These are phyloP conservation scores for Ophion slaviceki DNA, from an alignment of 2,888 invertebrate genomes.

Conservation along the genomic window DNA sequence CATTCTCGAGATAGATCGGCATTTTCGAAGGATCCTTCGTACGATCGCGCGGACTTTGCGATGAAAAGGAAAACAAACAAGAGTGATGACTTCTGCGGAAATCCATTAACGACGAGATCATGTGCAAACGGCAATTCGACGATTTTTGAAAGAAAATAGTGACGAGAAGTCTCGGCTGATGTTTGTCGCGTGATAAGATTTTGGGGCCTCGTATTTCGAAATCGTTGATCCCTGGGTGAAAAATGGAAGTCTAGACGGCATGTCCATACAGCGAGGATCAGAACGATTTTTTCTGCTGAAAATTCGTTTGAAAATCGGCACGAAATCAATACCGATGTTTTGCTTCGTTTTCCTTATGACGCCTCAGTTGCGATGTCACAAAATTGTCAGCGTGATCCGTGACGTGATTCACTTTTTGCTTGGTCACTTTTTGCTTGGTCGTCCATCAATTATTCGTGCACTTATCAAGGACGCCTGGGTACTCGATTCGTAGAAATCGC, in stretches of 20 bases:
- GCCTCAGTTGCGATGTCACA: neutral
- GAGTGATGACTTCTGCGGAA: constrained; percentile 30
- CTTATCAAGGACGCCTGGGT: constrained; percentile 8
- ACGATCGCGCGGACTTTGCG: neutral
- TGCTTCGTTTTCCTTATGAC: too few species aligned
- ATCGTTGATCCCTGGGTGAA: neutral
- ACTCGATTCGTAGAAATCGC: neutral
- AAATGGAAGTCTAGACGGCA: neutral
- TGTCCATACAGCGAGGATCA: neutral
- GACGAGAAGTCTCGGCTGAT: neutral
- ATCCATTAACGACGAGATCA: constrained; percentile 42
- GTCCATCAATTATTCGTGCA: constrained; percentile 1
- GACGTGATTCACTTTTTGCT: neutral
- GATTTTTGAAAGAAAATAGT: constrained; percentile 4
- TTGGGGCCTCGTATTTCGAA: neutral
- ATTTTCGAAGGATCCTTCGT: neutral
- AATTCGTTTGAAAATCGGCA: neutral
- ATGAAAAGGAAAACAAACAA: constrained; percentile 9
- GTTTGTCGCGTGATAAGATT: neutral
- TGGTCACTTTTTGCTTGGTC: neutral
- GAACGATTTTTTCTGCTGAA: neutral
- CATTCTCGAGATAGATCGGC: neutral
- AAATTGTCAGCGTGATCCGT: neutral
- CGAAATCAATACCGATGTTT: neutral
- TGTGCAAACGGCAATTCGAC: constrained; percentile 29